Conservation (phyloP, 2,888 invertebrate species). For the Diarsia rubi region DNA sequence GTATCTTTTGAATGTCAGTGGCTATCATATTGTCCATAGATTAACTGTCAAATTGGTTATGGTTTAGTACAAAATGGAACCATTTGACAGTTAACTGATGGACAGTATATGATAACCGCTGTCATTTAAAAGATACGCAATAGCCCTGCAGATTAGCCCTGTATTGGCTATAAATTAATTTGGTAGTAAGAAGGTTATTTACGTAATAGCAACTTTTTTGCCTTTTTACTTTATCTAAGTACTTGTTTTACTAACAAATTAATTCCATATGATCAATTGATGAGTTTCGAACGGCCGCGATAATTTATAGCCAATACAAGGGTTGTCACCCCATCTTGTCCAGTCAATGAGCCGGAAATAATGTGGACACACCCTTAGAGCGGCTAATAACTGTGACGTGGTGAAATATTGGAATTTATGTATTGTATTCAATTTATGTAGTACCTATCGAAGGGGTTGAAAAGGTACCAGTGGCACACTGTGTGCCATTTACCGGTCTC, state of each 20-base stretch:
- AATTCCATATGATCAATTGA: slow-evolving; percentile 52
- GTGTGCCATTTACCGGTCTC: background rate
- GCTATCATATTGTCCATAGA: too few relatives aligned
- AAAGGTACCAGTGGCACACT: background rate
- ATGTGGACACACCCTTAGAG: slow-evolving; percentile 78
- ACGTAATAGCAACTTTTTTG: too few relatives aligned
- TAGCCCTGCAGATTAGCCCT: too few relatives aligned
- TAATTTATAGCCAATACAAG: slow-evolving; percentile 74
- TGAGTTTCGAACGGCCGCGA: slow-evolving; percentile 55
- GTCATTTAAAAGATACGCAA: too few relatives aligned
- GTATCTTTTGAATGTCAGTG: too few relatives aligned
- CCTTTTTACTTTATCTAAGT: too few relatives aligned
- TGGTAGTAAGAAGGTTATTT: too few relatives aligned
- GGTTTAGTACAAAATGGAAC: too few relatives aligned
- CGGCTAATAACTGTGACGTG: slow-evolving; percentile 65
- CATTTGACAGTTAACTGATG: too few relatives aligned
- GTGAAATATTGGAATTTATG: slow-evolving; percentile 59
- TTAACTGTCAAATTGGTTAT: too few relatives aligned
- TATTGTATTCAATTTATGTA: slow-evolving; percentile 21
- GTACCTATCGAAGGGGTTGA: background rate
- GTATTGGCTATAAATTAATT: too few relatives aligned
- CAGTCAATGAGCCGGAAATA: slow-evolving; percentile 83
- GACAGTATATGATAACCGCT: too few relatives aligned
- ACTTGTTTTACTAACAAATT: slow-evolving; percentile 29
- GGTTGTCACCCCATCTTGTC: slow-evolving; percentile 72